Evolutionary conservation across 2,113 vertebrate species (phyloP), one percentile per base, ranked within the genome.

Genomic region (Psophia crepitans): DNA sequence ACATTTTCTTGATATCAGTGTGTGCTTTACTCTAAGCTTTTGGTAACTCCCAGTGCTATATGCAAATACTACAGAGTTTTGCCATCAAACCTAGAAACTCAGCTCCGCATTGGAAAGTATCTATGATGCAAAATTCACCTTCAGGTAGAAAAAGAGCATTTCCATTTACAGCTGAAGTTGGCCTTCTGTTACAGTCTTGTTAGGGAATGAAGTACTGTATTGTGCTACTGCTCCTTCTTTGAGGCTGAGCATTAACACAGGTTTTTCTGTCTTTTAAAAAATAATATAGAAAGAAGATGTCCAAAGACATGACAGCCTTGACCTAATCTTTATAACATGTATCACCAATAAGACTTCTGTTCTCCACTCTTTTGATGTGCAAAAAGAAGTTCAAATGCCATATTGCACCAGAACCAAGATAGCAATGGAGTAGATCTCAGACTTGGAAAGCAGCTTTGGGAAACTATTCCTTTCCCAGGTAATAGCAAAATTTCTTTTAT

Each of bases 251-350:
- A 30, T 60, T 82, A 70, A 30, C 51, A 16, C 6, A 9, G 70
- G 35, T 30, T 53, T 37, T 46, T 10, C 7, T 19, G 12, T 65
- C 35, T 70, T 80, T 46, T 11, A 16, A 48, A 54, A 51, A 74
- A 24, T 27, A 14, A 41, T 10, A 19, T 23, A 14, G 33, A 43
- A 81, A 70, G 23, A 48, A 14, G 2, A 68, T 2, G 1, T 43
- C 15, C 44, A 64, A 57, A 51, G 26, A 21, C 20, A 6, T 3
- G 24, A 30, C 16, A 57, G 9, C 17, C 46, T 66, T 76, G 53
- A 60, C 20, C 35, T 69, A 16, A 90, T 39, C 14, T 76, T 77
- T 60, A 7, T 14, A 64, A 60, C 5, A 22, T 0, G 0, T 24
- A 57, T 33, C 14, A 22, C 64, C 37, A 49, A 3, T 14, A 37